Conservation (phyloP, 1,140 invertebrate species). For the Drosophila pachea region DNA sequence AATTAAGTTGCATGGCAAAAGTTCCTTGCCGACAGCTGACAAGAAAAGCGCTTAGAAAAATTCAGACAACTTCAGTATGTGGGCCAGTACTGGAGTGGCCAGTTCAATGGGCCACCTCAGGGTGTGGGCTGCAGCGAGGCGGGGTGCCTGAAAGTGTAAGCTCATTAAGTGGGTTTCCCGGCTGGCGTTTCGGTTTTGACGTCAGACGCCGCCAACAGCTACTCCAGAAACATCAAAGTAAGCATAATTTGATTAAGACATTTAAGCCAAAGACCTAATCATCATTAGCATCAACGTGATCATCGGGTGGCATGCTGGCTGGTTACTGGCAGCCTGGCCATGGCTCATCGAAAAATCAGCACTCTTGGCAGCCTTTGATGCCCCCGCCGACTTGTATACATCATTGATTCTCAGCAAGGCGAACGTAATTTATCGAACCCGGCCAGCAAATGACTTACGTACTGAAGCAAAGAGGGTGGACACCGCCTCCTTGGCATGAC, state of each 20-base stretch:
- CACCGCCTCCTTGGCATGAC: background rate
- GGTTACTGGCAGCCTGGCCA: constrained; percentile 16
- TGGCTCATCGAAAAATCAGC: constrained; percentile 50
- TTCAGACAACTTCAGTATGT: constrained; percentile 39
- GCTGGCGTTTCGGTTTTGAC: constrained; percentile 32
- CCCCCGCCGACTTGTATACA: constrained; percentile 57
- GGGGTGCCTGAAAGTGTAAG: constrained; percentile 60
- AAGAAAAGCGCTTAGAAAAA: constrained; percentile 48
- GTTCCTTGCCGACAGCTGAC: constrained; percentile 62
- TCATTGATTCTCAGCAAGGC: constrained; percentile 59
- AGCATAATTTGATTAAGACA: constrained; percentile 78
- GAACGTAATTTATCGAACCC: constrained; percentile 72
- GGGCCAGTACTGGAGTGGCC: constrained; percentile 28
- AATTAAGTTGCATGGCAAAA: constrained; percentile 74
- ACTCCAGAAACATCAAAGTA: constrained; percentile 70
- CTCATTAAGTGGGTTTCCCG: constrained; percentile 73
- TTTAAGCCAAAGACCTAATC: constrained; percentile 76
- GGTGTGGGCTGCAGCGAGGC: background rate
- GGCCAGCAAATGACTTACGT: constrained; percentile 41
- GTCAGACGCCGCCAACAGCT: constrained; percentile 25
- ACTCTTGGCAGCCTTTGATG: constrained; percentile 58
- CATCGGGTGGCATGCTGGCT: constrained; percentile 13
- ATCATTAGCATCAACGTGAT: constrained; percentile 77
- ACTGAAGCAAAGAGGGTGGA: background rate
- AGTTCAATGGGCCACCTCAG: background rate